Percentiles rank a stretch among this genome's conserved stretches.
Conservation (phyloP, 2,888 invertebrate genomes). For the Sepioteuthis lessoniana region DNA sequence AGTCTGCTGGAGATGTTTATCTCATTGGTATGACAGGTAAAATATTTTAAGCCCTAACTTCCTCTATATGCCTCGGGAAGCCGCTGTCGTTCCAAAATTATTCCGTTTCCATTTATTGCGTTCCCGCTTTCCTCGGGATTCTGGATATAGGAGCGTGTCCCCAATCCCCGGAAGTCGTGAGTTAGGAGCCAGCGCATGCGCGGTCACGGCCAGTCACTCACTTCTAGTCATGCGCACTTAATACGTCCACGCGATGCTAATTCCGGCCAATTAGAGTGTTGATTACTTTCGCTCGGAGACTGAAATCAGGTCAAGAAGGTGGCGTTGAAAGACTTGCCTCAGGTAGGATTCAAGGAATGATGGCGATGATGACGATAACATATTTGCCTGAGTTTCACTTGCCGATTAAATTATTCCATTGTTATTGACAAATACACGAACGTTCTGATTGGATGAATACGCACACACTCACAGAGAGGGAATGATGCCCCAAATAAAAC, state of each 20-base stretch:
- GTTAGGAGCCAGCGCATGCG: not conserved
- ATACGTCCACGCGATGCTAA: not conserved
- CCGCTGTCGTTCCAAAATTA: not conserved
- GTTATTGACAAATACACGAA: not conserved
- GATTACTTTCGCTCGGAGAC: conserved; percentile 11
- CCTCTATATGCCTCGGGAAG: not conserved
- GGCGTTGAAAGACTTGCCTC: conserved; percentile 21
- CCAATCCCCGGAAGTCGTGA: not conserved
- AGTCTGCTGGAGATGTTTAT: not conserved
- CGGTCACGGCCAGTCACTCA: not conserved
- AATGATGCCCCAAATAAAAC: too few species aligned
- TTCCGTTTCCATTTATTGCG: not conserved
- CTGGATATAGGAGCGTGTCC: not conserved
- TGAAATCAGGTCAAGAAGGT: conserved; percentile 8
- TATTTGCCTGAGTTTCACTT: not conserved
- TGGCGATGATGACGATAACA: not conserved
- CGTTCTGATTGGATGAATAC: too few species aligned
- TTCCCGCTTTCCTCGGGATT: not conserved
- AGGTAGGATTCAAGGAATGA: not conserved
- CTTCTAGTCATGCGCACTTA: not conserved
- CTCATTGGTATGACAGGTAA: not conserved
- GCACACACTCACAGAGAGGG: too few species aligned
- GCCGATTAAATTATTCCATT: not conserved
- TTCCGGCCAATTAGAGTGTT: conserved; percentile 21
- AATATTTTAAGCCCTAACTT: not conserved